Evolutionary conservation across 1,140 invertebrate genomes (phyloP).

Genomic region (Zaprionus lachaisei): DNA sequence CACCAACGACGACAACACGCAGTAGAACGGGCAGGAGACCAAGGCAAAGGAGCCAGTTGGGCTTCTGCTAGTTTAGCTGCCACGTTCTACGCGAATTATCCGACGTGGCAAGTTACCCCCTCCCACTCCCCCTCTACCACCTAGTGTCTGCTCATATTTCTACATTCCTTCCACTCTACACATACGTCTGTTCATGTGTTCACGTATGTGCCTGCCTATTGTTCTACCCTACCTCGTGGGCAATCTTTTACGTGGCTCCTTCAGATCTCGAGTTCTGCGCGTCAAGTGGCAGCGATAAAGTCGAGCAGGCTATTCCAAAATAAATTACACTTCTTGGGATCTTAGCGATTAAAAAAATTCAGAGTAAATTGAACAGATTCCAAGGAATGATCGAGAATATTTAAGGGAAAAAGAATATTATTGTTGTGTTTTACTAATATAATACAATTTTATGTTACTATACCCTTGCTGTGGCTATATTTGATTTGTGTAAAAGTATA

Average conservation of each 20-base stretch:
- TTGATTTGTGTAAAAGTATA: too few species aligned
- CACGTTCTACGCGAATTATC: constrained; percentile 19
- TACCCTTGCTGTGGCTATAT: too few species aligned
- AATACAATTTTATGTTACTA: too few species aligned
- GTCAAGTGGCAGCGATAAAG: constrained; percentile 22
- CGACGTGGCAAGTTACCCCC: constrained; percentile 30
- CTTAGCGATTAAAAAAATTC: background rate
- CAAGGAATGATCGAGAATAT: too few species aligned
- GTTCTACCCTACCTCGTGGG: constrained; percentile 28
- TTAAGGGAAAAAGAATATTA: too few species aligned
- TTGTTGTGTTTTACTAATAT: too few species aligned
- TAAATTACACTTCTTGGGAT: background rate
- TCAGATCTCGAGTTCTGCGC: constrained; percentile 24
- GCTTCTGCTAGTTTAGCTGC: background rate
- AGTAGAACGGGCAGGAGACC: background rate
- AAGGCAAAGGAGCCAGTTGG: background rate
- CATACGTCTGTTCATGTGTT: background rate
- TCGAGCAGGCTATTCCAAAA: constrained; percentile 1
- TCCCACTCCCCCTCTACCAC: too few species aligned
- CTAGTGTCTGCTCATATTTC: constrained; percentile 26
- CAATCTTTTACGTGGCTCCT: constrained; percentile 43
- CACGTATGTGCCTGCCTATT: background rate
- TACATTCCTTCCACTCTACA: constrained; percentile 2
- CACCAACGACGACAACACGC: background rate
- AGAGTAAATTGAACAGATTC: background rate